Percentiles rank a stretch among this genome's conserved stretches.
Evolutionary conservation across 2,113 vertebrate species (phyloP).

Genomic region (Myotis yumanensis): DNA sequence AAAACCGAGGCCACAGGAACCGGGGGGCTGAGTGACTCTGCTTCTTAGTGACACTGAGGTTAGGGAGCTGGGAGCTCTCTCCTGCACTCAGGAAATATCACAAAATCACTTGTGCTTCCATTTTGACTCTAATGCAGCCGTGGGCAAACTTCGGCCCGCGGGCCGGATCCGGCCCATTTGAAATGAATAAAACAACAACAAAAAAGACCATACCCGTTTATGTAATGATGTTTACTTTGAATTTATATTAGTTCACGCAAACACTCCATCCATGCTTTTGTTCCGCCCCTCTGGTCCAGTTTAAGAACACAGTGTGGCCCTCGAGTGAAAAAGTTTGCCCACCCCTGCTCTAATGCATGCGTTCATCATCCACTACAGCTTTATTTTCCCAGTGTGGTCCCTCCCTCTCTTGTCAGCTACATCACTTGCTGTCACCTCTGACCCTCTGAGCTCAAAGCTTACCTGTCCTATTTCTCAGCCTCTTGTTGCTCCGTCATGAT

Average conservation of each 20-base stretch:
- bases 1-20: not conserved
- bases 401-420: not conserved
- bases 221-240: too few relatives aligned
- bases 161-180: too few relatives aligned
- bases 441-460: not conserved
- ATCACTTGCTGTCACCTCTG: not conserved
- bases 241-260: too few relatives aligned
- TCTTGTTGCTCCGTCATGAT: not conserved
- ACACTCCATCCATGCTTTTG: too few relatives aligned
- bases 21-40: not conserved
- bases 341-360: too few relatives aligned
- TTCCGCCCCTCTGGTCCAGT: too few relatives aligned
- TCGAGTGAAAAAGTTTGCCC: too few relatives aligned
- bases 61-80: not conserved
- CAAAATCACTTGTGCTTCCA: accelerated
- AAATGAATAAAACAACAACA: too few relatives aligned
- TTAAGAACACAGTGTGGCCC: too few relatives aligned
- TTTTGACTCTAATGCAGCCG: accelerated
- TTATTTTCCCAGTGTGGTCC: not conserved
- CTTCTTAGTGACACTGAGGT: not conserved
- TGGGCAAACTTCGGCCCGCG: too few relatives aligned
- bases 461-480: not conserved
- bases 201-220: too few relatives aligned
- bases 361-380: not conserved
- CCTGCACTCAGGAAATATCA: not conserved